These are phyloP conservation scores for Lordiphosa fenestrarum DNA, from an alignment of 2,888 invertebrate genomes.

Conservation along the genomic window DNA sequence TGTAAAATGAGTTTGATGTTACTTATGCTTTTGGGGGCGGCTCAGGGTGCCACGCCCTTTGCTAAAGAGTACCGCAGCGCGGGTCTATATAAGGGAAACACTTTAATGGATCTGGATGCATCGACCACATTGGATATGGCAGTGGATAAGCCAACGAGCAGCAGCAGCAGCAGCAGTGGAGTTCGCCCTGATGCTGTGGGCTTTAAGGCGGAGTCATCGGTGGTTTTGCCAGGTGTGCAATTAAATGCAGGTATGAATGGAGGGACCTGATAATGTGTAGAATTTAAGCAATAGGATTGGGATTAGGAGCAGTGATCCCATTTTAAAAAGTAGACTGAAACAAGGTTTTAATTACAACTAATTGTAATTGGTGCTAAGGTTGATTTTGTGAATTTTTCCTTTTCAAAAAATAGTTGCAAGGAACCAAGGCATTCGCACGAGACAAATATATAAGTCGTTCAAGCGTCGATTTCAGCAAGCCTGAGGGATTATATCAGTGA, in stretches of 20 bases:
- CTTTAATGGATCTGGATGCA: conserved; percentile 64
- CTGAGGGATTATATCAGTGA: too few species aligned
- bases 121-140: conserved; percentile 56
- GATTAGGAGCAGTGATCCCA: neutral
- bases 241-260: conserved; percentile 57
- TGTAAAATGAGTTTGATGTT: conserved; percentile 35
- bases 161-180: conserved; percentile 16
- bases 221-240: conserved; percentile 58
- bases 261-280: too few species aligned
- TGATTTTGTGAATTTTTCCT: too few species aligned
- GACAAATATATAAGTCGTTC: too few species aligned
- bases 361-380: too few species aligned
- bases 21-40: conserved; percentile 38
- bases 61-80: conserved; percentile 69
- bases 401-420: too few species aligned
- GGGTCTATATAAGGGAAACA: conserved; percentile 69
- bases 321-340: neutral
- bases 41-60: conserved; percentile 58
- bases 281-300: too few species aligned
- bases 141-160: conserved; percentile 44
- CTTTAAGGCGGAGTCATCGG: conserved; percentile 61
- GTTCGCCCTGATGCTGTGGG: conserved; percentile 21
- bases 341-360: too few species aligned
- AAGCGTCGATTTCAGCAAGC: too few species aligned
- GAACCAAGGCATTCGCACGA: too few species aligned